Conservation (phyloP, 1,140 invertebrate species). For the Ostrea edulis region DNA sequence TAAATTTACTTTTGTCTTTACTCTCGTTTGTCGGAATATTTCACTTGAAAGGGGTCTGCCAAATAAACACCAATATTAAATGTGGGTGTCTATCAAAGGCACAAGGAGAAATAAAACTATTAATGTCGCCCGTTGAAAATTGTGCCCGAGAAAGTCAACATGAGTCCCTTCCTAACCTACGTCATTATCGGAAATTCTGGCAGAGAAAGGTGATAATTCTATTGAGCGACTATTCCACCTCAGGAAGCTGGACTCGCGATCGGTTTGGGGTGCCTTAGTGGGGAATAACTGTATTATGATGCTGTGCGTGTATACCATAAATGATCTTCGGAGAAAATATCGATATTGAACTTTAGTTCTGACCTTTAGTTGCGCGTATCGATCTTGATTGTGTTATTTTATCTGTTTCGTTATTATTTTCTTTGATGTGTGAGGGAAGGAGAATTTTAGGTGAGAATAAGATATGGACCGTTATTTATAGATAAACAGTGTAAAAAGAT, state of each 20-base stretch:
- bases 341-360: background rate
- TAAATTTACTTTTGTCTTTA: background rate
- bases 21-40: background rate
- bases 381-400: background rate
- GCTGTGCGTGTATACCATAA: background rate
- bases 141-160: constrained; percentile 1
- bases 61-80: background rate
- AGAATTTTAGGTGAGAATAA: background rate
- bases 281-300: background rate
- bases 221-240: background rate
- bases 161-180: background rate
- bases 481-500: background rate
- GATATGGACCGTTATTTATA: constrained; percentile 1
- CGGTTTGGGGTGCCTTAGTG: background rate
- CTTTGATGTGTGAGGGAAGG: background rate
- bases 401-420: constrained; percentile 32
- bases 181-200: constrained; percentile 11
- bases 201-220: constrained; percentile 17
- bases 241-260: background rate
- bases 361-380: constrained; percentile 16
- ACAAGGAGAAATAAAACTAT: background rate
- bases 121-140: background rate
- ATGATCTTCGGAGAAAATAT: constrained; percentile 10
- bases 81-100: constrained; percentile 16
- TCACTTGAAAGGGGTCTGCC: background rate